These are phyloP conservation scores for Ectemnius lituratus DNA, from an alignment of 2,888 invertebrate genomes.

Conservation along the genomic window DNA sequence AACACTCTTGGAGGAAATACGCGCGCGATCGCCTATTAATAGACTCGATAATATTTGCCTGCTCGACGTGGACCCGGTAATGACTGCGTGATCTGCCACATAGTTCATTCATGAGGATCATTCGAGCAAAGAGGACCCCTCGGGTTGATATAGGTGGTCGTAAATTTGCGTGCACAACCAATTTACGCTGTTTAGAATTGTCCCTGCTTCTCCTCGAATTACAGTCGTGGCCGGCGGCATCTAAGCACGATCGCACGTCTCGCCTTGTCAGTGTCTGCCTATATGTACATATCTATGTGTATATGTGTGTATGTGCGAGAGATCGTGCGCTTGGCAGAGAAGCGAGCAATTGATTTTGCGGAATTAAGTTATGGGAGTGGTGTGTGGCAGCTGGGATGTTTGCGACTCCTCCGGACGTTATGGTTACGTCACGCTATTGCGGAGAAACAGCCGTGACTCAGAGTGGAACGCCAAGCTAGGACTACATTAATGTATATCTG, in stretches of 20 bases:
- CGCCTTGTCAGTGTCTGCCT: no score
- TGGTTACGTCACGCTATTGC: conserved; percentile 54
- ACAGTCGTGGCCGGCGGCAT: no score
- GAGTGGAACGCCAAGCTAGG: conserved; percentile 33
- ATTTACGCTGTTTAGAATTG: no score
- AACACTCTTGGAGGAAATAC: conserved; percentile 27
- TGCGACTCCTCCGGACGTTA: conserved; percentile 19
- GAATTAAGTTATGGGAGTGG: conserved; percentile 30
- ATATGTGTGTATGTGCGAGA: no score
- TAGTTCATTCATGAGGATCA: no score
- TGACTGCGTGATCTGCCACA: neutral
- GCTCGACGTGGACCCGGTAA: neutral
- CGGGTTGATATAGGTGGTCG: no score
- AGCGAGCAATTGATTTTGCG: conserved; percentile 21
- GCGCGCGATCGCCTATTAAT: conserved; percentile 47
- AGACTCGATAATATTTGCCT: conserved; percentile 50
- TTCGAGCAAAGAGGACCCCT: no score
- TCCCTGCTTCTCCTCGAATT: no score
- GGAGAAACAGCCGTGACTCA: conserved; percentile 39
- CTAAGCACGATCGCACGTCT: no score
- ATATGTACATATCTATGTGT: no score
- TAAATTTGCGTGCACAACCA: no score
- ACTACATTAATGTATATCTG: conserved; percentile 39
- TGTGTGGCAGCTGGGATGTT: conserved; percentile 10
- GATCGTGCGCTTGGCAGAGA: no score